Evolutionary conservation across 2,113 vertebrate genomes (phyloP).

Genomic region (Physeter macrocephalus): DNA sequence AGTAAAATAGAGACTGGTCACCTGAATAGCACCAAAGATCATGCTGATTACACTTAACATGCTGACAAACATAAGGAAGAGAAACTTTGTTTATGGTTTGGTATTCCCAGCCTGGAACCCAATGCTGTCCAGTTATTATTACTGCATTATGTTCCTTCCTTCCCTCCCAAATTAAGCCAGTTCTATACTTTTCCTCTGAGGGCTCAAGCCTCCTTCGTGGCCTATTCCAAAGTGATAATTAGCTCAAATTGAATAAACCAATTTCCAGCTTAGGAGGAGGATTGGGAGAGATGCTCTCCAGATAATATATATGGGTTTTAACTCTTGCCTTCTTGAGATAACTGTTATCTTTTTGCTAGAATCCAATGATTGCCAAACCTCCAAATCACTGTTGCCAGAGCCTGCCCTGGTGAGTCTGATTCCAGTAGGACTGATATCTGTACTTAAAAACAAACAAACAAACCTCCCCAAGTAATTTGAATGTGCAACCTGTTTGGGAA

Average conservation of each 20-base stretch:
- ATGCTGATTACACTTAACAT: neutral
- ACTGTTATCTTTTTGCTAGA: neutral
- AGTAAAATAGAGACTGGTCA: neutral
- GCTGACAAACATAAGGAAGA: neutral
- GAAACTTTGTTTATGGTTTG: neutral
- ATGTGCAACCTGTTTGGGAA: neutral
- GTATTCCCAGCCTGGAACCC: neutral
- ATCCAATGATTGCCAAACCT: neutral
- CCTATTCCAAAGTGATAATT: neutral
- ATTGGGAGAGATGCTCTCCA: neutral
- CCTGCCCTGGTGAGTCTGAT: neutral
- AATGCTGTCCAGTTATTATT: neutral
- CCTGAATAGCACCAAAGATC: neutral
- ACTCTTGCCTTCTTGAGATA: neutral
- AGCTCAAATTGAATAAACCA: neutral
- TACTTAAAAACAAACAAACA: neutral
- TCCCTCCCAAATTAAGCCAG: neutral
- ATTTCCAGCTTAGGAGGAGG: neutral
- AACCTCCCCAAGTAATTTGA: neutral
- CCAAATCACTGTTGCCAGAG: neutral
- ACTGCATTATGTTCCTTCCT: neutral
- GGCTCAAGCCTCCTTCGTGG: neutral
- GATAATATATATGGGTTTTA: conserved; percentile 4
- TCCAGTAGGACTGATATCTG: neutral
- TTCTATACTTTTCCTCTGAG: neutral